phyloP scores from a whole-genome alignment of 2,888 invertebrate genomes.

The Himalopsyche tibetana region DNA sequence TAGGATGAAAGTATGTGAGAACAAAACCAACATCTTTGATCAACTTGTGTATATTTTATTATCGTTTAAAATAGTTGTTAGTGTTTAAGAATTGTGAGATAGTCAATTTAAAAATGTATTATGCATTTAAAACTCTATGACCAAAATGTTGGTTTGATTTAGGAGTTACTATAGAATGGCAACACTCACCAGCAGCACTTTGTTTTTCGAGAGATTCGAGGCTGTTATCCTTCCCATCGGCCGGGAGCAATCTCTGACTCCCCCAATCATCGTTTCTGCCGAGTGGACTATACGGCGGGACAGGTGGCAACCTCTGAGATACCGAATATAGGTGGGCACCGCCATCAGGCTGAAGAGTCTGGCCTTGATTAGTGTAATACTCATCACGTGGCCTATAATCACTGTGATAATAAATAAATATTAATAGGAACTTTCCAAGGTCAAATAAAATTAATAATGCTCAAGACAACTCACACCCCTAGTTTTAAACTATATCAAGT shows the following conservation, averaged over 20 bases:
- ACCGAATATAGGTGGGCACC: slow-evolving; percentile 79
- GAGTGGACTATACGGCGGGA: slow-evolving; percentile 73
- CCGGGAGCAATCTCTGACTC: slow-evolving; percentile 75
- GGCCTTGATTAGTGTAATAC: slow-evolving; percentile 75
- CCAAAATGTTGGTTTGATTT: no score
- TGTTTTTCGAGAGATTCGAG: slow-evolving; percentile 75
- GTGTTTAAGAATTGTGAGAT: no score
- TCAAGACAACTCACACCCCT: no score
- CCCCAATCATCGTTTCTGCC: slow-evolving; percentile 77
- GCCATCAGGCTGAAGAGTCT: slow-evolving; percentile 76
- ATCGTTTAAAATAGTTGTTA: no score
- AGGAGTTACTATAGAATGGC: not conserved
- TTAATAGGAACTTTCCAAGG: not conserved
- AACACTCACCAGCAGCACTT: slow-evolving; percentile 74
- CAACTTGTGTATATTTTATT: no score
- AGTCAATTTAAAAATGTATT: no score
- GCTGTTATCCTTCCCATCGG: slow-evolving; percentile 76
- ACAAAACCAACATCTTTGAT: no score
- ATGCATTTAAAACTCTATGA: no score
- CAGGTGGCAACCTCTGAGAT: slow-evolving; percentile 78
- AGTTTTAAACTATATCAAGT: no score
- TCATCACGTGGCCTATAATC: slow-evolving; percentile 76
- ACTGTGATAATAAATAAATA: slow-evolving; percentile 68
- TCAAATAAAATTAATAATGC: not conserved
- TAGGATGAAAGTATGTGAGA: no score